These are phyloP conservation scores for Osmerus mordax DNA, from an alignment of 2,113 vertebrate species.

Conservation along the genomic window DNA sequence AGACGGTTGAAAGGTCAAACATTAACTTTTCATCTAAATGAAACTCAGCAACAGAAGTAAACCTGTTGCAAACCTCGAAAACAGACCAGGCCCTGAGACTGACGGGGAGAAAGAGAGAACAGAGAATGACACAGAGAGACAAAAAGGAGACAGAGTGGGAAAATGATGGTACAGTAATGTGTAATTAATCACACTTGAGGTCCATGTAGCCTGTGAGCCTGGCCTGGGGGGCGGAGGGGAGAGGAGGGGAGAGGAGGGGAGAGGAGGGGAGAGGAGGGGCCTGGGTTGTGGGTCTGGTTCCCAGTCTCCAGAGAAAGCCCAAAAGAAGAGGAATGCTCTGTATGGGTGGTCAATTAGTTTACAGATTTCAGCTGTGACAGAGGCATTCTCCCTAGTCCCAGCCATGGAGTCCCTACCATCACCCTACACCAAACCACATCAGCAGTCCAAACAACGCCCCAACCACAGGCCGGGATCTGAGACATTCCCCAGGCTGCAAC, in stretches of 20 bases:
- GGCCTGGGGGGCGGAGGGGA: slow-evolving; percentile 22
- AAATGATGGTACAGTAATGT: slow-evolving; percentile 15
- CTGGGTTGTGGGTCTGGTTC: slow-evolving; percentile 47
- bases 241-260: too few relatives aligned
- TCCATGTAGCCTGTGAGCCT: slow-evolving; percentile 16
- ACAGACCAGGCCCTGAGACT: slow-evolving; percentile 18
- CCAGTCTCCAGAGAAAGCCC: slow-evolving; percentile 49
- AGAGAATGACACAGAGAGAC: slow-evolving; percentile 10
- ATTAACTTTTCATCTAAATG: slow-evolving; percentile 33
- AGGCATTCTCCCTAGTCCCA: slow-evolving; percentile 40
- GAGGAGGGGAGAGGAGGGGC: slow-evolving; percentile 32
- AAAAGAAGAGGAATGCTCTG: slow-evolving; percentile 49
- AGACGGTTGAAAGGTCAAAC: slow-evolving; percentile 49
- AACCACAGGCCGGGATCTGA: slow-evolving; percentile 63
- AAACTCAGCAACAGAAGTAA: too few relatives aligned
- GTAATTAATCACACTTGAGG: slow-evolving; percentile 65
- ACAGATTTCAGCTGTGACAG: slow-evolving; percentile 69
- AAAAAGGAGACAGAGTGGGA: neutral
- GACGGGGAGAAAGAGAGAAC: slow-evolving; percentile 37
- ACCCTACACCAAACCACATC: slow-evolving; percentile 58
- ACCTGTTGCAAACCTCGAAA: neutral
- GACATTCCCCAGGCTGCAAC: slow-evolving; percentile 56
- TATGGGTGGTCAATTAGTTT: slow-evolving; percentile 73
- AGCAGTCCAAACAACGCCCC: slow-evolving; percentile 40
- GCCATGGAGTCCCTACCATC: slow-evolving; percentile 39